Percentiles rank a stretch among this genome's conserved stretches.
Conservation (phyloP, 2,888 invertebrate genomes). For the Scotopteryx bipunctaria region DNA sequence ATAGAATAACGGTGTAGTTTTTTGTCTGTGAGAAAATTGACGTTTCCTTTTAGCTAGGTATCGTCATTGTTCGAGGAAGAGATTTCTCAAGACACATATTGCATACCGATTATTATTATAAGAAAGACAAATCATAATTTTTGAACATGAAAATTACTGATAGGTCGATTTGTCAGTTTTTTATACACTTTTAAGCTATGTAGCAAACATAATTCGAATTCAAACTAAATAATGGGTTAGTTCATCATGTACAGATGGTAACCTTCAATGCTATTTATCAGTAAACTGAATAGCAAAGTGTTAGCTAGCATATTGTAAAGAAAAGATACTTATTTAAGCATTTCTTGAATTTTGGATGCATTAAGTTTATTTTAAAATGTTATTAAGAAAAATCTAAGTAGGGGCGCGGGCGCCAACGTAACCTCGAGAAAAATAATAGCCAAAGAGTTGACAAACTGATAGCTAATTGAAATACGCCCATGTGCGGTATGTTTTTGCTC, state of each 20-base stretch:
- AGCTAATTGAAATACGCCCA: slow-evolving; percentile 82
- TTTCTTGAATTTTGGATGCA: not conserved
- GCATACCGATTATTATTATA: too few species aligned
- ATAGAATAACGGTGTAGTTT: slow-evolving; percentile 45
- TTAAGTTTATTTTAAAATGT: slow-evolving; percentile 38
- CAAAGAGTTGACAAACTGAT: slow-evolving; percentile 78
- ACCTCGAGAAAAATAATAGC: slow-evolving; percentile 53
- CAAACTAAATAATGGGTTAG: too few species aligned
- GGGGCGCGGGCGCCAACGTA: slow-evolving; percentile 36
- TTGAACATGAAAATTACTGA: too few species aligned
- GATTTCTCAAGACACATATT: not conserved
- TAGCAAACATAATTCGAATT: too few species aligned
- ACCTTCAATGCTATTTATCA: not conserved
- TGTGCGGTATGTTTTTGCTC: slow-evolving; percentile 76
- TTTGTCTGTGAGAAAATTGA: slow-evolving; percentile 50
- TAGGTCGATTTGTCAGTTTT: too few species aligned
- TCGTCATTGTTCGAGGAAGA: slow-evolving; percentile 25
- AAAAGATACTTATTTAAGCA: too few species aligned
- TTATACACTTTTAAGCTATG: too few species aligned
- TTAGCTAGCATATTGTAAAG: too few species aligned
- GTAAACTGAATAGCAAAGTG: not conserved
- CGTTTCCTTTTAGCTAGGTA: slow-evolving; percentile 35
- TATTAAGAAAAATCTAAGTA: slow-evolving; percentile 30
- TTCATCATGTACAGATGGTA: too few species aligned
- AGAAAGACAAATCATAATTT: too few species aligned